Base-by-base conservation (phyloP, 2,888 invertebrate genomes). In the Brachypterus glaber region DNA sequence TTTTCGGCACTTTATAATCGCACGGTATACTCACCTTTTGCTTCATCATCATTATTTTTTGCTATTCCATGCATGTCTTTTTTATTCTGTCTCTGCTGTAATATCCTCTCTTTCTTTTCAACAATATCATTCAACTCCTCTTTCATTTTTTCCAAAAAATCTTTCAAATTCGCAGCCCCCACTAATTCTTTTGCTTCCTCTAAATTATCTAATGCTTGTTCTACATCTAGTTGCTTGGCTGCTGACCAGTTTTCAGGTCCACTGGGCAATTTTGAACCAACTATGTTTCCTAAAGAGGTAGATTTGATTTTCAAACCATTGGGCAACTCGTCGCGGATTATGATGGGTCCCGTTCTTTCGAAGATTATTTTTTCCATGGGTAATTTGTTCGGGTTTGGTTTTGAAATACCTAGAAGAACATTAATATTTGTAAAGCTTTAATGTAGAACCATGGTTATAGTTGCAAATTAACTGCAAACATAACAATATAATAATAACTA, bases 381-480 rank as follows among this genome's bases (percentile, higher is more conserved):
- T 2, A 55, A 36, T 25, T 50, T 44, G 15, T 45, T 37, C 9
- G 41, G 31, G 17, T 57, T 42, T 2, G 63, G 61, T 35, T 60
- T 57, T 2, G 62, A 56, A 3, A 64, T 29, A 8, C 27, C n/a
- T n/a, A n/a, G n/a, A n/a, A n/a, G n/a, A n/a, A n/a, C n/a, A n/a
- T n/a, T n/a, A n/a, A n/a, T n/a, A n/a, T n/a, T n/a, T n/a, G n/a
- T n/a, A n/a, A n/a, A n/a, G n/a, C n/a, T n/a, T n/a, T n/a, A n/a
- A n/a, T n/a, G n/a, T n/a, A n/a, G n/a, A n/a, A n/a, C n/a, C n/a
- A n/a, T n/a, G n/a, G n/a, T n/a, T n/a, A n/a, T n/a, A 3, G n/a
- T n/a, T n/a, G n/a, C n/a, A n/a, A n/a, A n/a, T n/a, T n/a, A n/a
- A n/a, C n/a, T n/a, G n/a, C n/a, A n/a, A n/a, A n/a, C n/a, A n/a